Evolutionary conservation across 2,797 vertebrate genomes (phyloP).

Genomic region (Crax fasciolata): DNA sequence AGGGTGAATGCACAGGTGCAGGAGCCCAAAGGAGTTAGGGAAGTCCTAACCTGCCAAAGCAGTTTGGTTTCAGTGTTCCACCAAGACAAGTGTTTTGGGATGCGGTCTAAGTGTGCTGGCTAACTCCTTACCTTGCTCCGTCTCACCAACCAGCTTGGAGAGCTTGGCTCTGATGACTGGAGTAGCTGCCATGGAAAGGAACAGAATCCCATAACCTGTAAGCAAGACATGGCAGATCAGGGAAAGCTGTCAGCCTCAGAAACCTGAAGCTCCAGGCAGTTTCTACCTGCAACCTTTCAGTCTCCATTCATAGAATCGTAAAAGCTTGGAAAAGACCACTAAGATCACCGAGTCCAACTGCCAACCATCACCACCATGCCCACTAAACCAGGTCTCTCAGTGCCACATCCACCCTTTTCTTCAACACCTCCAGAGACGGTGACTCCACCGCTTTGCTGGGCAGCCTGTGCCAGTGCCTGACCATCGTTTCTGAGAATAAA

Average conservation of each 20-base stretch:
- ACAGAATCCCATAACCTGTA: conserved; percentile 91
- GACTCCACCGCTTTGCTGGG: too few species aligned
- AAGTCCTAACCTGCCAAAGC: neutral
- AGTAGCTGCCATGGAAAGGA: conserved; percentile 89
- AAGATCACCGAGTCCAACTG: neutral
- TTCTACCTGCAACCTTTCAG: neutral
- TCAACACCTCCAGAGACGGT: too few species aligned
- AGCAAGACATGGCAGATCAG: neutral
- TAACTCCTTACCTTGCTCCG: conserved; percentile 89
- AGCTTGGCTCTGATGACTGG: conserved; percentile 94
- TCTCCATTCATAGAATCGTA: neutral
- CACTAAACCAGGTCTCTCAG: neutral
- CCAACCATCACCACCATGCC: neutral
- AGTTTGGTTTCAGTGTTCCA: neutral
- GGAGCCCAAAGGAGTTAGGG: neutral
- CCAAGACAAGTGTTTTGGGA: neutral
- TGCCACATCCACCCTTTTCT: too few species aligned
- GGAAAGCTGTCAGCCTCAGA: neutral
- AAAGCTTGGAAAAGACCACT: neutral
- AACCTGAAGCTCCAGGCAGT: neutral
- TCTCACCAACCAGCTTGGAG: conserved; percentile 90
- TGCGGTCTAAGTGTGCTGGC: neutral
- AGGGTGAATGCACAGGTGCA: neutral
- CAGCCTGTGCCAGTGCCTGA: too few species aligned
- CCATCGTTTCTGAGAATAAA: too few species aligned